These are phyloP conservation scores for Elaphurus davidianus DNA, from an alignment of 2,113 vertebrate genomes.

Conservation along the genomic window DNA sequence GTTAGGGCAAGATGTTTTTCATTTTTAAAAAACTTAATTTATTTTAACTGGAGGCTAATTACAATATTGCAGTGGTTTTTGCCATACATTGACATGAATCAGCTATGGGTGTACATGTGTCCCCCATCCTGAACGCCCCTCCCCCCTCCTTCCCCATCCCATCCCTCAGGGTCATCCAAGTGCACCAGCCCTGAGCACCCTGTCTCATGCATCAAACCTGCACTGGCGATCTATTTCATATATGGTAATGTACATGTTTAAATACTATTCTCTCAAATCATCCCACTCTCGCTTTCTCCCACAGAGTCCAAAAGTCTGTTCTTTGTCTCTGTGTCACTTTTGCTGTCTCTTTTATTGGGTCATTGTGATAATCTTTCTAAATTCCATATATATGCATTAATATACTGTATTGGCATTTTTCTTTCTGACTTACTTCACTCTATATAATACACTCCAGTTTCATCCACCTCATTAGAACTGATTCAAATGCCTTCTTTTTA, in stretches of 20 bases:
- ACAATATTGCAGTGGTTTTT: not conserved
- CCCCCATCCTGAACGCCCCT: not conserved
- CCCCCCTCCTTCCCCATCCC: not conserved
- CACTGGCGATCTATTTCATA: not conserved
- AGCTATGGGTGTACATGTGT: not conserved
- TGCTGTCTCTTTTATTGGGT: not conserved
- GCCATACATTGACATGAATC: not conserved
- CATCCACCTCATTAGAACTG: not conserved
- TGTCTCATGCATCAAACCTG: not conserved
- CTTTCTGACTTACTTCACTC: not conserved
- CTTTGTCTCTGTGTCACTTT: not conserved
- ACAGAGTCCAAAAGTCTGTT: not conserved
- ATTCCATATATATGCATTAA: not conserved
- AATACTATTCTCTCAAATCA: not conserved
- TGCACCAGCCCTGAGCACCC: not conserved
- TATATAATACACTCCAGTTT: not conserved
- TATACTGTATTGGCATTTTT: not conserved
- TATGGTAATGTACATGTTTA: not conserved
- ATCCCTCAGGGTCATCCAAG: not conserved
- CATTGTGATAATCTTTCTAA: not conserved
- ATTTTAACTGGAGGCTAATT: not conserved
- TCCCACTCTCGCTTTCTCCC: not conserved
- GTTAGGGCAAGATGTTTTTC: not conserved
- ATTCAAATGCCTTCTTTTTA: not conserved
- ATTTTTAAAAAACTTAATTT: not conserved